A percentile compares a stretch with the other conserved stretches of the same genome.
These are phyloP conservation scores for Cavia porcellus DNA, from an alignment of 2,113 vertebrate genomes.

Conservation along the genomic window DNA sequence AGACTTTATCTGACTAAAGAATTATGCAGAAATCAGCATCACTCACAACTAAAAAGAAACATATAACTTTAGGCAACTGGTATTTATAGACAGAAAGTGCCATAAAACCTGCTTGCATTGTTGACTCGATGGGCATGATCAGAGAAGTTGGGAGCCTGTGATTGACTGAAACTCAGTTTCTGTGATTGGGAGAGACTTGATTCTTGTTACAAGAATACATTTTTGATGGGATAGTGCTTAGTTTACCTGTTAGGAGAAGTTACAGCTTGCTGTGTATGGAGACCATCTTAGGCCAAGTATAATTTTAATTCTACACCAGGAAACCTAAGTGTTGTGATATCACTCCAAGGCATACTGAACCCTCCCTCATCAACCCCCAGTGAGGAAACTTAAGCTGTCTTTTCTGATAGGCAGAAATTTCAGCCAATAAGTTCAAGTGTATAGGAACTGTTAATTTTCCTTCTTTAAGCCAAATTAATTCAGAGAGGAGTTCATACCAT, in stretches of 20 bases:
- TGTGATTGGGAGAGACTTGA: background rate
- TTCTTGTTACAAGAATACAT: background rate
- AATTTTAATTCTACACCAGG: too few species aligned
- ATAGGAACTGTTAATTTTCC: background rate
- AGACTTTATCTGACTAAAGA: background rate
- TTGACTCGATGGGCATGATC: background rate
- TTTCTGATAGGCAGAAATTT: background rate
- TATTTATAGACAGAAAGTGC: background rate
- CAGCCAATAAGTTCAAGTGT: fast-evolving
- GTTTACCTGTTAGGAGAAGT: background rate
- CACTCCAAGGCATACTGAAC: fast-evolving
- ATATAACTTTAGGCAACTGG: background rate
- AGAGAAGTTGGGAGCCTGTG: background rate
- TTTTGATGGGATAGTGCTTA: background rate
- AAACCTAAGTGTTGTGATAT: fast-evolving
- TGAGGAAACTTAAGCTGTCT: fast-evolving
- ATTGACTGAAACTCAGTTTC: background rate
- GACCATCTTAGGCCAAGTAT: background rate
- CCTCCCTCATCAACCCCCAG: fast-evolving
- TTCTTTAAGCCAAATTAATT: background rate
- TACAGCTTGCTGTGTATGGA: background rate
- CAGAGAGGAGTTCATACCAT: background rate
- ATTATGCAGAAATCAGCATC: too few species aligned
- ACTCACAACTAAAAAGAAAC: background rate
- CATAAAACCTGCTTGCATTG: background rate